Base-by-base conservation (phyloP, 1,140 invertebrate species). In the Lucilia sericata region DNA sequence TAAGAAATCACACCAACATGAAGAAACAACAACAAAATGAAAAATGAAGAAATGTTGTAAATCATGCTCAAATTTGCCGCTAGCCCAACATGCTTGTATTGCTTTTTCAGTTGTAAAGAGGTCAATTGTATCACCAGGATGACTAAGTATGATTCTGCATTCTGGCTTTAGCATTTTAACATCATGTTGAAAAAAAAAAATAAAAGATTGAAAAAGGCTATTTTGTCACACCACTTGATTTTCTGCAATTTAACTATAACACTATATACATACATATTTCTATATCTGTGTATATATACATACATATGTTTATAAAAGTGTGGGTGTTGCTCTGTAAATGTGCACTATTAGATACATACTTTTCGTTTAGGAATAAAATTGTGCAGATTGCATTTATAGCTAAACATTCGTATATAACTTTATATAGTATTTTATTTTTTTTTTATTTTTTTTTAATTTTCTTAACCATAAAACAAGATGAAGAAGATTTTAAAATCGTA, bases 21-120 rank as follows among this genome's bases (percentile, higher is more conserved):
- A n/a, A n/a, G n/a, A 14, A 14, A 14, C 14, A 60, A 60, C 5
- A 2, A 55, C 13, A 55, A 55, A 12, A 55, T 5, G 3, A n/a
- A 55, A n/a, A 55, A 70, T 19, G 60, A 70, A 70, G n/a, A 70
- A 70, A 70, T 70, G 21, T 70, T 70, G 65, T 70, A 70, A 70
- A 70, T 70, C 65, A 70, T 70, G 65, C 65, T 70, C 19, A 70
- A 70, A 70, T 70, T 70, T 70, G 65, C 65, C 65, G 65, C 65
- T 70, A 70, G 65, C 65, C 65, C 9, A 70, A 70, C 19, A 70
- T 70, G 17, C 17, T 70, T 21, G 65, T 25, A 70, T 70, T 70
- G n/a, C 65, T 21, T 70, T 70, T 70, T 70, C 65, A 70, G 65
- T 70, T 21, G n/a, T 70, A 70, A 70, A 70, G n/a, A 70, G 65